A percentile compares a stretch with the other conserved stretches of the same genome.
phyloP scores from a whole-genome alignment of 2,888 invertebrate species.

The Ormyrus pomaceus region DNA sequence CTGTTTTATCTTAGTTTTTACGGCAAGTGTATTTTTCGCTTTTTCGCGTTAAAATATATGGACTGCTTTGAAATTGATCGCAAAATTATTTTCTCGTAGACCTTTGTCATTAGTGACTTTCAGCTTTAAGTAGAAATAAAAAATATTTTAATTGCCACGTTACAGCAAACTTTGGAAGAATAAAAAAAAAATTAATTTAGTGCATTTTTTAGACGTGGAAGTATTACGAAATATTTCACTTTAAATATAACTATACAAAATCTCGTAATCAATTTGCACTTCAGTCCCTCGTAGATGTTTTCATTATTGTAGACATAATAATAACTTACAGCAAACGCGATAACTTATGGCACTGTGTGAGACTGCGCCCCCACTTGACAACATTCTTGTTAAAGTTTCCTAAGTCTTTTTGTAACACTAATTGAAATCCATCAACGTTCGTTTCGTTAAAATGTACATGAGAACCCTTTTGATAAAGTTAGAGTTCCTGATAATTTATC shows the following conservation, averaged over 20 bases:
- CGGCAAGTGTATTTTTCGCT: constrained; percentile 14
- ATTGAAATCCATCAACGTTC: constrained; percentile 43
- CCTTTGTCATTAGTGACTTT: neutral
- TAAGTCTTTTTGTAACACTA: constrained; percentile 30
- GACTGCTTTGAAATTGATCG: constrained; percentile 30
- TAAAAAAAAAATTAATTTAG: neutral
- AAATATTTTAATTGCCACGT: neutral
- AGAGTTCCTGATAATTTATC: constrained; percentile 29
- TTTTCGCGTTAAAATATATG: constrained; percentile 31
- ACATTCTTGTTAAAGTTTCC: constrained; percentile 32
- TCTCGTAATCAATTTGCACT: constrained; percentile 48
- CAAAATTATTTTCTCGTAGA: neutral
- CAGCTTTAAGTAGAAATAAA: neutral
- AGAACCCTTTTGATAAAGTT: constrained; percentile 42
- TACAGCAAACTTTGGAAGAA: neutral
- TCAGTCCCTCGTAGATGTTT: constrained; percentile 37
- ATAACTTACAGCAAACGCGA: constrained; percentile 21
- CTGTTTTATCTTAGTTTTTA: constrained; percentile 38
- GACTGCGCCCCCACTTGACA: constrained; percentile 24
- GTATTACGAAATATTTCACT: neutral
- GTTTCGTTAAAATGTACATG: neutral
- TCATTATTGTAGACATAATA: constrained; percentile 13
- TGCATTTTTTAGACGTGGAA: neutral
- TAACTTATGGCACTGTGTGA: constrained; percentile 46
- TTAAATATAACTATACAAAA: constrained; percentile 7